phyloP scores from a whole-genome alignment of 2,113 vertebrate species.

The Felis chaus region DNA sequence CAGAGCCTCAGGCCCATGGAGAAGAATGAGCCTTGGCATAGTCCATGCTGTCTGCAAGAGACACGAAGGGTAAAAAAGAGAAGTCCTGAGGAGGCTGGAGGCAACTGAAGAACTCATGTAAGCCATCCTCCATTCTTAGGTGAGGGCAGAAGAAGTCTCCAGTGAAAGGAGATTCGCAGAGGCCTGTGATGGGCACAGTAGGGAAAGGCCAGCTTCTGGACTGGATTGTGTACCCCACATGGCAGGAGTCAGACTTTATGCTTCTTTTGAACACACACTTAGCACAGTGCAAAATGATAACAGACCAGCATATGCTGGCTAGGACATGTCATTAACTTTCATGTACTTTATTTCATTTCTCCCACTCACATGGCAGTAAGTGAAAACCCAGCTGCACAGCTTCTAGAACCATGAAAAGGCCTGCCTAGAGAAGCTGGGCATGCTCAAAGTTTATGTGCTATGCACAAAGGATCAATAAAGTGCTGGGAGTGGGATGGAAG shows the following conservation, averaged over 20 bases:
- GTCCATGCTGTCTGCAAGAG: neutral
- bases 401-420: neutral
- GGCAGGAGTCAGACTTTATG: neutral
- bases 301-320: neutral
- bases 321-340: neutral
- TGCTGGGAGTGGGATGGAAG: no score
- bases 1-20: neutral
- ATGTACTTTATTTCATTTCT: neutral
- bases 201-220: neutral
- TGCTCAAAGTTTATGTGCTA: neutral
- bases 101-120: neutral
- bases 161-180: neutral
- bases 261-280: neutral
- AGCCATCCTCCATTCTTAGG: neutral
- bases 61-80: neutral
- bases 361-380: neutral
- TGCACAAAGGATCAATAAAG: neutral
- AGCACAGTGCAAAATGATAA: neutral
- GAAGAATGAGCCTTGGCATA: neutral
- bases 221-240: rapidly evolving
- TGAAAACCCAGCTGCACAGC: neutral
- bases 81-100: neutral
- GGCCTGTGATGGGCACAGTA: rapidly evolving
- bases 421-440: neutral
- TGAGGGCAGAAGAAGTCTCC: neutral